Base-by-base conservation (phyloP, 2,113 vertebrate species). In the Protobothrops flavoviridis region DNA sequence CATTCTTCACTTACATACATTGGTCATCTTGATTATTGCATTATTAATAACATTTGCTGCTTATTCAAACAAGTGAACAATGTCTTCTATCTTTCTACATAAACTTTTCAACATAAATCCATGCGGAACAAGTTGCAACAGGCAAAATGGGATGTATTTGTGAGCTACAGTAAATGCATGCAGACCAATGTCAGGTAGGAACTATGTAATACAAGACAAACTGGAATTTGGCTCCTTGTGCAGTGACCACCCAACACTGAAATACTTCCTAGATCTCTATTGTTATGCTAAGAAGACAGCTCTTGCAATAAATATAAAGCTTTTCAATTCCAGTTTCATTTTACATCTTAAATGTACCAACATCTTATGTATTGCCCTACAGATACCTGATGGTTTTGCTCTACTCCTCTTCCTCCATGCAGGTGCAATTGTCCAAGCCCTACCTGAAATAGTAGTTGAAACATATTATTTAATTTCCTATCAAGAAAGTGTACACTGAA, bases 391-490 rank as follows among this genome's bases (percentile, higher is more conserved):
- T 99, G 99, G 94, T 99, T 99, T 96, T 99, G 99, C 29, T 99
- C 99, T 29, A 99, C 99, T 95, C 99, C 99, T 96, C 99, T 98
- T 86, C 99, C 99, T 94, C 99, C 99, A 0, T 99, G 99, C 52
- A 99, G 97, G 93, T 99, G 99, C n/a, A 99, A 96, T 50, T 99
- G 99, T 52, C 99, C 99, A 55, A 99, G 98, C 45, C 99, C 99
- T 96, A 99, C 99, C 99, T 99, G 94, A 88, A 2, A 56, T 95
- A 94, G 90, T 89, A 45, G 85, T 88, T 45, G 29, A 92, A 90
- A 92, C 53, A 57, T 11, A 92, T 33, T 39, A 7, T 10, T 88
- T 23, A 23, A 87, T 81, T 59, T 90, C 61, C 1, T 8, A 0
- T 1, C 20, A 90, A 3, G 48, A 92, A 4, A 8, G 23, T 87